Evolutionary conservation across 2,888 invertebrate species (phyloP).

Genomic region (Drosophila imparisetae): DNA sequence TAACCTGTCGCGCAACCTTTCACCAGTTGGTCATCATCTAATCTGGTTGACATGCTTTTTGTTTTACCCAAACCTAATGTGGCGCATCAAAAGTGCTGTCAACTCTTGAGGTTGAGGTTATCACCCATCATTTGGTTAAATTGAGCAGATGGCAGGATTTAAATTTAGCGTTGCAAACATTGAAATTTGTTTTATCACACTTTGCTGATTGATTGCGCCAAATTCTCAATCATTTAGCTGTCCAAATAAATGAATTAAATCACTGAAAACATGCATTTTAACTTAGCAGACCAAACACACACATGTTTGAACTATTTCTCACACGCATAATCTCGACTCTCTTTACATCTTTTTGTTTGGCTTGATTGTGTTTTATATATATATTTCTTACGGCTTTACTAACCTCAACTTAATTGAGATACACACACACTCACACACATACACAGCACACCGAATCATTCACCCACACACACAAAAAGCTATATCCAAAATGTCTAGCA

Average conservation of each 20-base stretch:
- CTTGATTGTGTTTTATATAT: constrained; percentile 1
- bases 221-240: neutral
- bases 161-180: constrained; percentile 35
- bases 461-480: constrained; percentile 27
- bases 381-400: constrained; percentile 22
- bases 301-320: constrained; percentile 4
- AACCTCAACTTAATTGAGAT: constrained; percentile 15
- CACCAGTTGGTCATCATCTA: constrained; percentile 48
- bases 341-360: constrained; percentile 9
- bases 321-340: neutral
- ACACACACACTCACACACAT: constrained; percentile 9
- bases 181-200: constrained; percentile 15
- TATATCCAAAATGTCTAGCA: constrained; percentile 32
- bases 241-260: neutral
- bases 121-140: constrained; percentile 35
- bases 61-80: constrained; percentile 63
- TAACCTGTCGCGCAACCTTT: neutral
- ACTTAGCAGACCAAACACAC: neutral
- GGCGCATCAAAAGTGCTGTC: constrained; percentile 52
- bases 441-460: constrained; percentile 40
- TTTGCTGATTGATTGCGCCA: constrained; percentile 38
- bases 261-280: neutral
- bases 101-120: constrained; percentile 55
- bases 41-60: constrained; percentile 56
- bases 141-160: constrained; percentile 48